Conservation (phyloP, 2,113 vertebrate genomes). For the Nerophis lumbriciformis region DNA sequence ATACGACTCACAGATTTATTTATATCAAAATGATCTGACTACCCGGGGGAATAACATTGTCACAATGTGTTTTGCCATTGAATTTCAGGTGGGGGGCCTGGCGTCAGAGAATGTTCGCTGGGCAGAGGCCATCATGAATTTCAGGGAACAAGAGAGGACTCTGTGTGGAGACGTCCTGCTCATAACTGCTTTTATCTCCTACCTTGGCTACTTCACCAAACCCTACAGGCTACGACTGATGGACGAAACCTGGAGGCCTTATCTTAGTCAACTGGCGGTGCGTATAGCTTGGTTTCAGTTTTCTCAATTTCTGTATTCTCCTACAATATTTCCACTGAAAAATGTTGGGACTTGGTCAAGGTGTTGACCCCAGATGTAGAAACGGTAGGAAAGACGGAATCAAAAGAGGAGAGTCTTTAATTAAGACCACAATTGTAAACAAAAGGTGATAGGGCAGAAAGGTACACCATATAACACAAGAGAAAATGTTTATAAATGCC, state of each 20-base stretch:
- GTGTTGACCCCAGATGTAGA: no score
- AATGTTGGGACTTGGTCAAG: background rate
- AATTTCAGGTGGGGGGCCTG: slow-evolving; percentile 82
- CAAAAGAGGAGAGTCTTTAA: no score
- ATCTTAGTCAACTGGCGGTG: slow-evolving; percentile 80
- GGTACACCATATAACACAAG: no score
- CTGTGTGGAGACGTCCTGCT: slow-evolving; percentile 90
- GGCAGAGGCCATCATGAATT: slow-evolving; percentile 81
- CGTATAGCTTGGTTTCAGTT: slow-evolving; percentile 35
- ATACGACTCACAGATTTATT: slow-evolving; percentile 14
- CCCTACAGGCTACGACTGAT: slow-evolving; percentile 84
- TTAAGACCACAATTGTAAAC: no score
- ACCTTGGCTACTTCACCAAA: slow-evolving; percentile 92
- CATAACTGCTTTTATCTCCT: slow-evolving; percentile 86
- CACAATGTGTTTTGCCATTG: background rate
- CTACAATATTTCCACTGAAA: background rate
- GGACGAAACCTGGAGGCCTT: slow-evolving; percentile 83
- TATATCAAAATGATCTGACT: slow-evolving; percentile 3
- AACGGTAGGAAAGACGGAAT: no score
- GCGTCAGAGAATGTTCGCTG: slow-evolving; percentile 89
- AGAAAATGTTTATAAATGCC: no score
- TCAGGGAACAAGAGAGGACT: slow-evolving; percentile 80
- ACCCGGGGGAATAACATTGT: slow-evolving; percentile 3
- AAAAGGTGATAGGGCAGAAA: no score
- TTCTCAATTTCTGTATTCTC: background rate